Evolutionary conservation across 2,113 vertebrate species (phyloP), one percentile per base, ranked within the genome.

Genomic region (Zosterops pallidus): DNA sequence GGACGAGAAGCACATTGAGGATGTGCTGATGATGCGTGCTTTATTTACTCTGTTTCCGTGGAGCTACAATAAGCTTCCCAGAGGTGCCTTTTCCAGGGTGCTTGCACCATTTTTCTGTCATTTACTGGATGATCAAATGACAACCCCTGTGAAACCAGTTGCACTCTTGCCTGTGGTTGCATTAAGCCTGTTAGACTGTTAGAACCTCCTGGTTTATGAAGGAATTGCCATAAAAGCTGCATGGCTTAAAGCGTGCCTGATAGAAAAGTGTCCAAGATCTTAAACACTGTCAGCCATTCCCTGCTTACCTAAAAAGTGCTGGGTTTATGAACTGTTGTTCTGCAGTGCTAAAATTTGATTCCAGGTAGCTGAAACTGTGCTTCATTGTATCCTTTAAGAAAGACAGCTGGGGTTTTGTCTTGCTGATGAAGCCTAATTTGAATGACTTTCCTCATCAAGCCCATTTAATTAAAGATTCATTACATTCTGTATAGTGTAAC

Each of bases 381-480:
- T 92, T 78, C 57, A 5, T 72, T 72, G 33, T 89, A 82, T 76
- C 31, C 69, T 84, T 74, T 86, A 87, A 65, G 65, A 94, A 89
- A 91, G 91, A 75, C 80, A 95, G 77, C 72, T 95, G 93, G 65
- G 72, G 11, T 89, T 94, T 95, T 91, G 69, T 95, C 74, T 87
- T 82, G 69, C 83, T 92, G 91, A 95, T 86, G 83, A 84, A 94
- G 68, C 52, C 76, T 75, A 75, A 86, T 96, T 95, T 96, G 76
- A 91, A 89, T 86, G 52, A 89, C 77, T 96, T 94, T 84, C 60
- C 53, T 95, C 81, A 94, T 95, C 89, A 92, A 96, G 83, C 31
- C 77, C 31, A 15, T 92, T 96, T 94, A 92, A 91, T 93, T 95
- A 82, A 94, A 92, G 86, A 95, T 94, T 95, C 65, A 78, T 94